Evolutionary conservation across 2,113 vertebrate genomes (phyloP).

Genomic region (Neoarius graeffei): DNA sequence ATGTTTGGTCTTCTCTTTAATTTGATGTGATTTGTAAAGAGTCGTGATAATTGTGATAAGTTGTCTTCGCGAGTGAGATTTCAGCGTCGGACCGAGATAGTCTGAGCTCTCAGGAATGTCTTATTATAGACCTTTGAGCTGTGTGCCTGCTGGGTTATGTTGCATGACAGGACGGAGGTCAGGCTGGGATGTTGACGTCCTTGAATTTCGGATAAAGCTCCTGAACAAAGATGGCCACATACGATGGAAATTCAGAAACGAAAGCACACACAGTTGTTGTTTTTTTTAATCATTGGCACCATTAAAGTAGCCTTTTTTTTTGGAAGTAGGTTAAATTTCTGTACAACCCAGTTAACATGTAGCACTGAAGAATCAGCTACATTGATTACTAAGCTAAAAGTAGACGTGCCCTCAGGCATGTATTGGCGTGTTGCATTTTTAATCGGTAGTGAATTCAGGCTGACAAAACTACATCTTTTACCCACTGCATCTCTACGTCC

Average conservation of each 20-base stretch:
- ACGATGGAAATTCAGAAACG: not conserved
- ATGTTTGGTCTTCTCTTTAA: not conserved
- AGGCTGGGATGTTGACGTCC: slow-evolving; percentile 3
- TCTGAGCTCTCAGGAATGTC: slow-evolving; percentile 17
- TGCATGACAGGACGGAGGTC: slow-evolving; percentile 42
- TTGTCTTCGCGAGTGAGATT: not conserved
- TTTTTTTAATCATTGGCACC: not conserved
- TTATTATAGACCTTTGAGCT: slow-evolving; percentile 30
- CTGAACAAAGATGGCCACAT: not conserved
- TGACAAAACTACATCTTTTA: slow-evolving; percentile 18
- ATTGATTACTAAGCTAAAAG: slow-evolving; percentile 53
- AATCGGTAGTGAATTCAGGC: slow-evolving; percentile 42
- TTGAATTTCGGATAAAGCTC: slow-evolving; percentile 20
- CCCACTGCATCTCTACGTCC: not conserved
- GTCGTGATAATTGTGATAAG: not conserved
- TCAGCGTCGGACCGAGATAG: slow-evolving; percentile 12
- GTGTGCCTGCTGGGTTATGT: slow-evolving; percentile 35
- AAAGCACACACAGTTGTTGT: not conserved
- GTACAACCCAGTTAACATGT: slow-evolving; percentile 35
- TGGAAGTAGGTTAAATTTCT: not conserved
- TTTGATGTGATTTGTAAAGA: not conserved
- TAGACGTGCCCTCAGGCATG: slow-evolving; percentile 32
- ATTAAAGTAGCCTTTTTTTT: slow-evolving; percentile 9
- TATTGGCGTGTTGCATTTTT: slow-evolving; percentile 47
- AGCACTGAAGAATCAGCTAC: slow-evolving; percentile 24